phyloP scores from a whole-genome alignment of 37 sponge, comb jelly and placozoan species.

The Crambe crambe region DNA sequence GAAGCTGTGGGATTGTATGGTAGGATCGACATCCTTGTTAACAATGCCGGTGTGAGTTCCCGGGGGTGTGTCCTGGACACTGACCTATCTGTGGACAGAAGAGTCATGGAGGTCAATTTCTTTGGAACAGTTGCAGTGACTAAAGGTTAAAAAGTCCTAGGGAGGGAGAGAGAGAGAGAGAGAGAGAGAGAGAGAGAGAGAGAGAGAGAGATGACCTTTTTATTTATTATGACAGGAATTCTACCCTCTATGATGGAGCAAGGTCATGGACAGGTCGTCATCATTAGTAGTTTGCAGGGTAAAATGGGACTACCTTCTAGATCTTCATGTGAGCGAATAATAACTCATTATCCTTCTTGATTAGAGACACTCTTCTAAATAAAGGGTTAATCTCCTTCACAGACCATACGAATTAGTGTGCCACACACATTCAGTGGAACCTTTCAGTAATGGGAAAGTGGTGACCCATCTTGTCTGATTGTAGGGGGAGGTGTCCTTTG shows the following conservation, averaged over 20 bases:
- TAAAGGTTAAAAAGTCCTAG: constrained; percentile 46
- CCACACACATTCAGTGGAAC: background rate
- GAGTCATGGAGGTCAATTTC: constrained; percentile 83
- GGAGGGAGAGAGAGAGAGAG: too few relatives aligned
- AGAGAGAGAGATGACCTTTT: too few relatives aligned
- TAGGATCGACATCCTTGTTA: constrained; percentile 70
- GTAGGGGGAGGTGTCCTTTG: background rate
- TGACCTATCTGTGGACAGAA: constrained; percentile 48
- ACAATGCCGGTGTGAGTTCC: constrained; percentile 86
- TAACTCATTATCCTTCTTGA: too few relatives aligned
- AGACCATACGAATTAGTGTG: too few relatives aligned
- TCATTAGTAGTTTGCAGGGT: constrained; percentile 84
- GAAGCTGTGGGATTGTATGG: constrained; percentile 47
- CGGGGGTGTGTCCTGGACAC: constrained; percentile 67
- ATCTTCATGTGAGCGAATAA: constrained; percentile 71
- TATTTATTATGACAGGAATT: constrained; percentile 36
- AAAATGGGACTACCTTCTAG: constrained; percentile 74
- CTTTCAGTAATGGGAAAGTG: too few relatives aligned
- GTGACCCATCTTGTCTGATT: too few relatives aligned
- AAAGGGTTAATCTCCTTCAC: too few relatives aligned
- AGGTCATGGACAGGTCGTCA: constrained; percentile 74
- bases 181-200: too few relatives aligned
- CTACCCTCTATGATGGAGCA: constrained; percentile 75
- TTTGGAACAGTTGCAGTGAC: constrained; percentile 81
- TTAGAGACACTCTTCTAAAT: too few relatives aligned